Base-by-base conservation (phyloP, 2,113 vertebrate species). In the Nesoenas mayeri region DNA sequence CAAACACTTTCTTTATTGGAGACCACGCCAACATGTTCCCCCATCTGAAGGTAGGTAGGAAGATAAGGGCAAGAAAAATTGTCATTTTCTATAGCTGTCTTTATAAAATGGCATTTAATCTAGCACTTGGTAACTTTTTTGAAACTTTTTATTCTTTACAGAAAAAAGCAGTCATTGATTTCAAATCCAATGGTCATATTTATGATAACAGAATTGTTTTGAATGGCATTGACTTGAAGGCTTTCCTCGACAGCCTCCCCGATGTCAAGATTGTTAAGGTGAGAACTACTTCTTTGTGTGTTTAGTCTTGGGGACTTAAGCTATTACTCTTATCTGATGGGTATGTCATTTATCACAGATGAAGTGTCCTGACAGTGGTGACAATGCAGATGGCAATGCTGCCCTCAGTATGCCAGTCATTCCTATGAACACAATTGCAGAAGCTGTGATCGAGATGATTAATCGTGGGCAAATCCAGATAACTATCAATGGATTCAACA, bases 101-200 rank as follows among this genome's bases (percentile, higher is more conserved):
- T 67, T 34, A 34, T 69, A 61, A 61, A 90, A n/a, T 86, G 53
- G 13, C 14, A 53, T 29, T 65, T 48, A 25, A 2, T 62, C 0
- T 6, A 15, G 17, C 44, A 36, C n/a, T 44, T 86, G 93, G 31
- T 87, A 67, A 69, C 28, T 56, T 36, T 7, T 26, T 78, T 31
- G 22, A 48, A 34, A 85, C 48, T 38, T 31, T 82, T 42, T 70
- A 82, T 93, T 57, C 66, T 54, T 18, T 14, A 85, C 97, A 99
- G 99, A 99, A 99, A 99, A 99, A 99, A 97, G 99, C 99, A n/a
- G 99, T 99, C 67, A 99, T 99, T 84, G 99, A 99, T 97, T 99
- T 99, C 97, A 99, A 99, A 91, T 99, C 99, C 34, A 99, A 99
- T 74, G 99, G 99, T n/a, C 99, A 99, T 96, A 99, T 99, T 97